Evolutionary conservation across 2,797 vertebrate genomes (phyloP).

Genomic region (Alosa sapidissima): DNA sequence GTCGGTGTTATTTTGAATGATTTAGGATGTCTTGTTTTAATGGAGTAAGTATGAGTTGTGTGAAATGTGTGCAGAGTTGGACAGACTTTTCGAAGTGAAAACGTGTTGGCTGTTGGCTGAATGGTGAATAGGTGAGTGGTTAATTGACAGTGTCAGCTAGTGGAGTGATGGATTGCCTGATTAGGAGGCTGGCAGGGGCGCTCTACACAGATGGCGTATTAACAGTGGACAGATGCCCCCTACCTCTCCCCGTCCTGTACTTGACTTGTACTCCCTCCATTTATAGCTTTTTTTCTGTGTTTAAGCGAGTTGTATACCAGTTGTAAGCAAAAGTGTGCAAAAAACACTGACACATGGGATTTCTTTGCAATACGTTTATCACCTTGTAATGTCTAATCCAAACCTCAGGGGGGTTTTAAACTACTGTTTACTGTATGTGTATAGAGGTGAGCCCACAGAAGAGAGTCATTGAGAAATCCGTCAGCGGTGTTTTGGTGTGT

Average conservation of each 20-base stretch:
- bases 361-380: conserved; percentile 54
- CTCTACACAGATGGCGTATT: conserved; percentile 79
- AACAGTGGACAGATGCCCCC: conserved; percentile 72
- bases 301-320: conserved; percentile 32
- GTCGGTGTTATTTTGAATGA: neutral
- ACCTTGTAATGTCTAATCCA: conserved; percentile 21
- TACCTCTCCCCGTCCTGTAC: conserved; percentile 43
- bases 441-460: neutral
- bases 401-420: neutral
- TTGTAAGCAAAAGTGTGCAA: conserved; percentile 50
- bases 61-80: neutral
- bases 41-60: conserved; percentile 5
- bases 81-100: neutral
- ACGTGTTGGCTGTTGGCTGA: neutral
- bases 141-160: conserved; percentile 77
- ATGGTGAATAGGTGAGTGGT: conserved; percentile 50
- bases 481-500: neutral
- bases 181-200: conserved; percentile 79
- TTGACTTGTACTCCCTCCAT: neutral
- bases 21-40: neutral
- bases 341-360: conserved; percentile 55
- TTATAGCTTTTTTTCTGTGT: neutral
- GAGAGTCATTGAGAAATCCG: neutral
- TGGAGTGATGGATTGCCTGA: conserved; percentile 82
- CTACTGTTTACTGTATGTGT: neutral